Evolutionary conservation across 2,888 invertebrate species (phyloP), one percentile per base, ranked within the genome.

Genomic region (Epirrita christyi): DNA sequence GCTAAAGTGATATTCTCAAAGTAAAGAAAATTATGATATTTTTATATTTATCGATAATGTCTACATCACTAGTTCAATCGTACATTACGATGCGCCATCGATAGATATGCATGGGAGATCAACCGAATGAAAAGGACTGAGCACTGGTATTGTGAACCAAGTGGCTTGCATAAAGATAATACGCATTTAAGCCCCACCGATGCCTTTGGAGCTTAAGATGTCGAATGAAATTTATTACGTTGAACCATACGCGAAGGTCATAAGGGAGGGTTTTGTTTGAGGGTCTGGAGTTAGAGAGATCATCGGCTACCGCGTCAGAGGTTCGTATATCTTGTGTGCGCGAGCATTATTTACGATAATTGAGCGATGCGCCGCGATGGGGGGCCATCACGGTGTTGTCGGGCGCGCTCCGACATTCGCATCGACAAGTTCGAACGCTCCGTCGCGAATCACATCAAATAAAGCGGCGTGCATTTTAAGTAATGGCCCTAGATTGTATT

Each of bases 281-380:
- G 59, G 62, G 62, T 62, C 61, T 61, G 55, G 60, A 67, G 75
- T 76, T 78, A 73, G 77, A 81, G 81, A 75, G 87, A 80, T 85
- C 87, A 80, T 81, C 76, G 85, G 86, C 90, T 92, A 89, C 91
- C 71, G 88, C 85, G 73, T 64, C 79, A 73, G 80, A 79, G 85
- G 83, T 82, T 83, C 88, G 90, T 90, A 90, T 91, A 90, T 92
- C 90, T 91, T 90, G 84, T 88, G 89, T 90, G 90, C 71, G 88
- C 88, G 89, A 90, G 92, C 91, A 92, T 92, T 92, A 92, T 92
- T 92, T 92, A 92, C 92, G 91, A 92, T 92, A 92, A 92, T 92
- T 92, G 92, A 91, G 92, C 91, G 92, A 92, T 90, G 90, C 86
- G 85, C 88, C 91, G 82, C 91, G 85, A 91, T 90, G 90, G 92